Evolutionary conservation across 2,888 invertebrate genomes (phyloP), one percentile per base, ranked within the genome.

Genomic region (Eurytoma adleriae): DNA sequence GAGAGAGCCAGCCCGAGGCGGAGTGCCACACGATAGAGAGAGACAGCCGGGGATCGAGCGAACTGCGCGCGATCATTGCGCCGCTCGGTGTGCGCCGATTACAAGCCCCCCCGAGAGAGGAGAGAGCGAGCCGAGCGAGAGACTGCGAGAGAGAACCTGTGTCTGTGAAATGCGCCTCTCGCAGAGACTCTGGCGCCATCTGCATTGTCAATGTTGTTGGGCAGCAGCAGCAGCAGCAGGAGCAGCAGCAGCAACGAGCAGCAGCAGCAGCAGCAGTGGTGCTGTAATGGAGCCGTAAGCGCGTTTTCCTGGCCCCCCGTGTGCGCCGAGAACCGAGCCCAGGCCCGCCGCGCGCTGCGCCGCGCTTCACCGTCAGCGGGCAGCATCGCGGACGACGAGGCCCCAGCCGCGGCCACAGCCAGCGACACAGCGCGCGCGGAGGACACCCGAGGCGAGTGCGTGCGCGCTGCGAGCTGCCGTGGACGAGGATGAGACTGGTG

Each of bases 181-280:
- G 54, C 54, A 3, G 61, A 57, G 18, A 30, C 61, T 54, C 93
- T 93, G 93, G 93, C 94, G 95, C 95, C 95, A 94, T 93, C 95
- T 95, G 93, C 93, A 94, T 94, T 95, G 95, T 95, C 95, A 95
- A 95, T 94, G 93, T 94, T 93, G 93, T 93, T 93, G 92, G 93
- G 93, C 88, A 89, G 88, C 87, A 88, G 85, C 70, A 88, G 85
- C 79, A 83, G 79, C 74, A 81, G 70, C 73, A 78, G 75, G 72
- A 80, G 79, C 80, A 83, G 80, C 84, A 84, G 84, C 81, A 84
- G 83, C 83, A 72, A 61, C 13, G 20, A 56, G 12, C 69, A 81
- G 78, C 78, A 79, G 59, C 67, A 82, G 79, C 78, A 83, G 82
- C 83, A 83, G 83, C 84, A 79, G 64, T 79, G 79, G 79, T 75